A percentile compares a stretch with the other conserved stretches of the same genome.
Conservation (phyloP, 2,888 invertebrate genomes). For the Nycteola revayana region DNA sequence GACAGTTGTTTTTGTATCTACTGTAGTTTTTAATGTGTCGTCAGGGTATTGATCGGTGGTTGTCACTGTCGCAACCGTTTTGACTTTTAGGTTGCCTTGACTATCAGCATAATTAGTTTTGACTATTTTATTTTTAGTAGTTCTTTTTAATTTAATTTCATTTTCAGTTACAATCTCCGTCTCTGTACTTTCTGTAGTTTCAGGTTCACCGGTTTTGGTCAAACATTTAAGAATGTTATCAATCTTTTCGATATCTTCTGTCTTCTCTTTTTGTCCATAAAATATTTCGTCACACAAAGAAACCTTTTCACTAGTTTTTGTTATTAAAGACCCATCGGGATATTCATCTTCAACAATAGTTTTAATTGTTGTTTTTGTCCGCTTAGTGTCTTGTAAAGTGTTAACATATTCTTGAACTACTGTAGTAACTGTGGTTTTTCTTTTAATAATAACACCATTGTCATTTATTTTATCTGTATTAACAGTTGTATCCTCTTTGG, state of each 20-base stretch:
- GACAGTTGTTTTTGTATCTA: conserved; percentile 59
- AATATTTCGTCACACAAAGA: conserved; percentile 52
- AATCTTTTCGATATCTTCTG: conserved; percentile 20
- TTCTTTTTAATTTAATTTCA: conserved; percentile 30
- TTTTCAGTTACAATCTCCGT: conserved; percentile 39
- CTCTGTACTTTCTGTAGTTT: conserved; percentile 31
- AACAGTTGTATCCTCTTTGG: conserved; percentile 44
- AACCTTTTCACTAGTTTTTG: conserved; percentile 63
- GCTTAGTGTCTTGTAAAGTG: conserved; percentile 37
- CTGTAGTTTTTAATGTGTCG: conserved; percentile 52
- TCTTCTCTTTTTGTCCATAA: conserved; percentile 8
- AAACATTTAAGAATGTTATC: conserved; percentile 30
- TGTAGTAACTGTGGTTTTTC: conserved; percentile 55
- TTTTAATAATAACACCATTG: conserved; percentile 46
- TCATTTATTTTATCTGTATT: conserved; percentile 44
- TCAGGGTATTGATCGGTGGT: conserved; percentile 58
- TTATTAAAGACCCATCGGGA: conserved; percentile 61
- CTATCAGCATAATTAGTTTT: conserved; percentile 42
- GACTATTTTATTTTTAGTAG: conserved; percentile 33
- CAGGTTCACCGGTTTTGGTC: conserved; percentile 31
- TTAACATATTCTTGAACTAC: conserved; percentile 50
- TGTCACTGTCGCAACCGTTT: conserved; percentile 48
- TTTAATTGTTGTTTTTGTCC: conserved; percentile 56
- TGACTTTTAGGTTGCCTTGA: conserved; percentile 43
- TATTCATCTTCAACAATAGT: conserved; percentile 64